Conservation (phyloP, 2,888 invertebrate genomes). For the Drosophila peninsularis region DNA sequence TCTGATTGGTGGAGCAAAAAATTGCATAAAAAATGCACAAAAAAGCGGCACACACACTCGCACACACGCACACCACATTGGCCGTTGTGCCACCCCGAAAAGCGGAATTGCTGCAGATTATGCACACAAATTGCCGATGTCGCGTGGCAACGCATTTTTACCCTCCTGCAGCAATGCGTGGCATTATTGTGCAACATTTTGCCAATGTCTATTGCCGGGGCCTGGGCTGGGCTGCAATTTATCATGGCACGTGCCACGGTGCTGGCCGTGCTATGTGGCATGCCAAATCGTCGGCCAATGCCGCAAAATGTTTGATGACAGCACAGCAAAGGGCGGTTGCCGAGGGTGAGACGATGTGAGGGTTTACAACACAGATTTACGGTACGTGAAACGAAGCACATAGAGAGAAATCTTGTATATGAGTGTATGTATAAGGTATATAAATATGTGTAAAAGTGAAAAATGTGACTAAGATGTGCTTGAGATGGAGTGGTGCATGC, state of each 20-base stretch:
- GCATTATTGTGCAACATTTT: constrained; percentile 49
- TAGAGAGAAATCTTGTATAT: not conserved
- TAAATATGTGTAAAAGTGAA: not conserved
- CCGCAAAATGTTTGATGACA: constrained; percentile 49
- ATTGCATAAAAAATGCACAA: constrained; percentile 70
- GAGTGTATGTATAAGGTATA: no score
- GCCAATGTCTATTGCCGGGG: constrained; percentile 20
- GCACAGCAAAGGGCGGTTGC: constrained; percentile 28
- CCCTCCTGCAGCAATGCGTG: constrained; percentile 29
- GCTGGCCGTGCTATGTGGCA: constrained; percentile 35
- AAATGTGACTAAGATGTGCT: constrained; percentile 5
- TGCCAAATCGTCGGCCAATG: constrained; percentile 57
- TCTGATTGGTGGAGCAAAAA: constrained; percentile 63
- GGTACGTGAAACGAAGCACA: constrained; percentile 9
- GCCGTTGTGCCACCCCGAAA: constrained; percentile 42
- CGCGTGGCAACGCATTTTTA: constrained; percentile 48
- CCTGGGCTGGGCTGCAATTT: constrained; percentile 41
- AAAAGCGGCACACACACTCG: constrained; percentile 31
- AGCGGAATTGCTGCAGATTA: constrained; percentile 22
- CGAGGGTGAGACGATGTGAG: constrained; percentile 16
- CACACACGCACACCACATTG: constrained; percentile 20
- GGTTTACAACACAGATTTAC: constrained; percentile 12
- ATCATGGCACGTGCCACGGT: constrained; percentile 50
- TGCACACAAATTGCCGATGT: constrained; percentile 47
- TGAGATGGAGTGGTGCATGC: not conserved